phyloP scores from a whole-genome alignment of 1,140 invertebrate genomes.

The Ganaspis sp. region DNA sequence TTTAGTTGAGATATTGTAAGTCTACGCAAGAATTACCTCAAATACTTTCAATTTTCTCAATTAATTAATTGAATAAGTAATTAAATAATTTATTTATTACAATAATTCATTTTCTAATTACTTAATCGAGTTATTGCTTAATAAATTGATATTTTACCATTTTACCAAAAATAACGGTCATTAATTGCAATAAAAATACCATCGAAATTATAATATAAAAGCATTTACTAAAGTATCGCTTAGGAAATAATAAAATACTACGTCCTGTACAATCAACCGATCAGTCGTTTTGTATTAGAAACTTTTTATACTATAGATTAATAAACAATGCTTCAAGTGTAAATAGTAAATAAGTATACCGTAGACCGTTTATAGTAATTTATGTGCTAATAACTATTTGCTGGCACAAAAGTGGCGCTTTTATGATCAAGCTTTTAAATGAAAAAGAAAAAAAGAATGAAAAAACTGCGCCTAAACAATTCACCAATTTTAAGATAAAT shows the following conservation, averaged over 20 bases:
- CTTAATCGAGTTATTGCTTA: no score
- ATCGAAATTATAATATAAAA: neutral
- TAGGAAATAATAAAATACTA: slow-evolving; percentile 14
- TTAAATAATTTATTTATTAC: neutral
- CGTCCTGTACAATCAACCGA: slow-evolving; percentile 23
- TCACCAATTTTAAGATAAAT: neutral
- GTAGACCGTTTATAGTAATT: slow-evolving; percentile 7
- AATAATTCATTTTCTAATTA: no score
- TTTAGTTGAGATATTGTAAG: neutral
- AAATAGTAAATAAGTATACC: slow-evolving; percentile 9
- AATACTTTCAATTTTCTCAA: neutral
- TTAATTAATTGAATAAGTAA: neutral
- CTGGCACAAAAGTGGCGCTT: neutral
- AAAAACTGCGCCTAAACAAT: neutral
- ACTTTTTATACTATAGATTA: slow-evolving; percentile 26
- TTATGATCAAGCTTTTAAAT: neutral
- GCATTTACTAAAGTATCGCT: slow-evolving; percentile 9
- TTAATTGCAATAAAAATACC: neutral
- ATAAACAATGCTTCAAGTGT: slow-evolving; percentile 7
- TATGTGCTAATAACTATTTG: slow-evolving; percentile 12
- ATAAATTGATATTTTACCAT: no score
- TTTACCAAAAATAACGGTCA: neutral
- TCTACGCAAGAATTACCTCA: neutral
- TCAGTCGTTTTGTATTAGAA: slow-evolving; percentile 26
- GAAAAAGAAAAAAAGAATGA: neutral